These are phyloP conservation scores for Sprattus sprattus DNA, from an alignment of 2,113 vertebrate genomes.

Conservation along the genomic window DNA sequence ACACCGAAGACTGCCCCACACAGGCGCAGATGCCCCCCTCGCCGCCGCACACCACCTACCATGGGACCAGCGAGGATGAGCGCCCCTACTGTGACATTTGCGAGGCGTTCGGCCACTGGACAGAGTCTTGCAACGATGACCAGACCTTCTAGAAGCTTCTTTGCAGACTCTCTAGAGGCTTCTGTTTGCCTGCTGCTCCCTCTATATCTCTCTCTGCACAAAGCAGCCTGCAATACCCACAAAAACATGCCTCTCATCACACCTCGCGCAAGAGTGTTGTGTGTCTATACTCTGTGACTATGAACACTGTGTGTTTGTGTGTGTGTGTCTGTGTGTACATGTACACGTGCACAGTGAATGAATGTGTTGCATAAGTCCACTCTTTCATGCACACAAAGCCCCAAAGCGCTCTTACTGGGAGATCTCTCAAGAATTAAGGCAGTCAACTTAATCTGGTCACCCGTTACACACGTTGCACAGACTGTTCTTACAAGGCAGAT, in stretches of 20 bases:
- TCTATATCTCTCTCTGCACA: neutral
- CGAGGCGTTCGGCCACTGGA: constrained; percentile 94
- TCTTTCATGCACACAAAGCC: neutral
- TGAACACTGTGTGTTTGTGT: neutral
- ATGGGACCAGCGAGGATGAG: constrained; percentile 85
- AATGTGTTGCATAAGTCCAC: neutral
- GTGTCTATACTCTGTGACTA: neutral
- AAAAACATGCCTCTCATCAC: neutral
- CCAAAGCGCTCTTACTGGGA: constrained; percentile 16
- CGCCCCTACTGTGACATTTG: constrained; percentile 94
- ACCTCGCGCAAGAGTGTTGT: neutral
- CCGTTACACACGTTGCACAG: neutral
- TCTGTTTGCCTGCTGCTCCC: neutral
- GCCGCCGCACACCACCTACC: constrained; percentile 87
- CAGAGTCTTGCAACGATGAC: constrained; percentile 88
- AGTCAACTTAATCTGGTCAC: neutral
- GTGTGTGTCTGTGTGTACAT: neutral
- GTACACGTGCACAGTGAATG: neutral
- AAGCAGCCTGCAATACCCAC: neutral
- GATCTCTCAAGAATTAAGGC: neutral
- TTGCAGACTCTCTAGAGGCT: neutral
- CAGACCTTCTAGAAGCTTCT: constrained; percentile 85
- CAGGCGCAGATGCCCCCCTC: constrained; percentile 87
- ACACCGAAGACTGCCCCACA: constrained; percentile 95
- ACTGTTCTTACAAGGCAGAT: neutral